These are phyloP conservation scores for Rhinichthys osculus DNA, from an alignment of 2,797 vertebrate species.

Conservation along the genomic window DNA sequence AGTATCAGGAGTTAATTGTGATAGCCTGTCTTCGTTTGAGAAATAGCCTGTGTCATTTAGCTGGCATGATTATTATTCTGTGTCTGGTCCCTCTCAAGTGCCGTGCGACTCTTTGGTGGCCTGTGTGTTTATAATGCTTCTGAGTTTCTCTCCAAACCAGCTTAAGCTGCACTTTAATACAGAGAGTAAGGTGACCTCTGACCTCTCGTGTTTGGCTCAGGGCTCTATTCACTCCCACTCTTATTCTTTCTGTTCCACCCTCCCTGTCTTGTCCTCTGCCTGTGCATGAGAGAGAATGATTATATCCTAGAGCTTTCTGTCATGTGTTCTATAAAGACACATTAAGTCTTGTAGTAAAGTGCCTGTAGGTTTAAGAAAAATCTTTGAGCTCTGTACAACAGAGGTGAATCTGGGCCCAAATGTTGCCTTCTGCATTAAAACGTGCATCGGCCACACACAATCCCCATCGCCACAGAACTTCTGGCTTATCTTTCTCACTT, in stretches of 20 bases:
- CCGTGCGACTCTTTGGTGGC: constrained; percentile 16
- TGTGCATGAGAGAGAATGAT: not conserved
- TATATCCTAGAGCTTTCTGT: not conserved
- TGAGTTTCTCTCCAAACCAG: constrained; percentile 49
- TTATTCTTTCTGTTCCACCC: constrained; percentile 14
- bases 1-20: constrained; percentile 30
- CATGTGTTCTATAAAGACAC: constrained; percentile 1
- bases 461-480: constrained; percentile 18
- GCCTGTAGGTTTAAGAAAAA: not conserved
- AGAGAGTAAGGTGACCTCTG: constrained; percentile 46
- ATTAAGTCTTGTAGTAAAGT: constrained; percentile 12
- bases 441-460: not conserved
- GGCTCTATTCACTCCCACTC: constrained; percentile 21
- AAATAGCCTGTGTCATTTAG: constrained; percentile 36
- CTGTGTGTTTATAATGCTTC: constrained; percentile 32
- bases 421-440: not conserved
- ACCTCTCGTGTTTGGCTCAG: constrained; percentile 44
- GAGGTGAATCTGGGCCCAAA: not conserved
- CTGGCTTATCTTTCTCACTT: not conserved
- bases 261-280: not conserved
- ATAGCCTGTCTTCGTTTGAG: not conserved
- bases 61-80: constrained; percentile 48
- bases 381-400: not conserved
- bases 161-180: constrained; percentile 59
- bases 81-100: constrained; percentile 27